Evolutionary conservation across 2,113 vertebrate species (phyloP), one percentile per base, ranked within the genome.

Genomic region (Tursiops truncatus): DNA sequence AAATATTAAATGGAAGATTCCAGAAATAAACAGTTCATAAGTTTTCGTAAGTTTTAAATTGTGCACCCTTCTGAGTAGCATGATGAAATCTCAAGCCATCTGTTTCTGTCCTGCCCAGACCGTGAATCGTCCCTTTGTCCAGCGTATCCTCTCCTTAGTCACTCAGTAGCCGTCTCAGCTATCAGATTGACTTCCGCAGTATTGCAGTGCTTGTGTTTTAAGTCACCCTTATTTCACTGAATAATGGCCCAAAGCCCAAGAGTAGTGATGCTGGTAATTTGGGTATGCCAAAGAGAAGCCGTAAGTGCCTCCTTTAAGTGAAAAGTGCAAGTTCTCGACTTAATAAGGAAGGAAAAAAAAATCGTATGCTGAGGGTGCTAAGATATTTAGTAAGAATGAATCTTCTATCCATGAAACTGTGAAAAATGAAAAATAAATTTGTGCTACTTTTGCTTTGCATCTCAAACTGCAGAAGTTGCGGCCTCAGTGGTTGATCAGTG

Each of bases 161-260:
- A 21, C 20, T 56, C 6, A 36, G 20, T 50, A 56, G 76, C 6
- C 11, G 3, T n/a, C 50, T 80, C 33, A 25, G 21, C 50, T 56
- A 56, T 56, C 50, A 36, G 50, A 25, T 53, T 13, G 3, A 14
- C 50, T 56, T 21, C 47, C 2, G 0, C 33, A 11, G 50, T 13
- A 6, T 23, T 3, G 2, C 3, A 14, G 50, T 56, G 20, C 33
- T 56, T 56, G 76, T 1, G 0, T 36, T 23, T 50, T 53, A n/a
- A 23, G 50, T 14, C 31, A 56, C 76, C 76, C 53, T 33, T 20
- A n/a, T 79, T 79, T 79, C 14, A 56, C 76, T 1, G 33, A 79
- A 36, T 79, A 21, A 20, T 56, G 50, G 50, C 76, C 31, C 76
- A 79, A 36, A 56, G 76, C 20, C n/a, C 76, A 36, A 36, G 50